Evolutionary conservation across 2,113 vertebrate species (phyloP), one percentile per base, ranked within the genome.

Genomic region (Zootoca vivipara): DNA sequence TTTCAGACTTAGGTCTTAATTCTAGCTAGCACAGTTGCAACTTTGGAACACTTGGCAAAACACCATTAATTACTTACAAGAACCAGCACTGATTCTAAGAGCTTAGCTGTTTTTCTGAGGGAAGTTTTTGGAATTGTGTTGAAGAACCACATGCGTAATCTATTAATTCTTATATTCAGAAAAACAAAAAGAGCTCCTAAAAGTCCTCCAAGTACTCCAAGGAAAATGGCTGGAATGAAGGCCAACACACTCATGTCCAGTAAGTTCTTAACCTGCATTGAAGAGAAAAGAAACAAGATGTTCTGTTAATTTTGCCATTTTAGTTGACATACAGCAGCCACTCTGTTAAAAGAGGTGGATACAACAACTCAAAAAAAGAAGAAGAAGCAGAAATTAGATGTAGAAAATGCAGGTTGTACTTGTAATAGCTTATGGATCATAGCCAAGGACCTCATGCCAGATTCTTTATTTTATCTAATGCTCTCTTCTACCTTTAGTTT

Each of bases 151-250:
- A 89, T 73, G 35, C 56, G 40, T 79, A 93, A 77, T 91, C 92
- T 90, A 94, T 96, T 95, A 74, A 96, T 90, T 78, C 85, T 93
- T 83, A 92, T 89, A 94, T 95, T 96, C 77, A 94, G 52, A 69
- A 74, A 69, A 70, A 87, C 84, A 95, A 95, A 95, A 35, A 94
- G 82, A 83, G 89, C 89, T 92, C 92, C 94, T 81, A 95, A 81
- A 85, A 96, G 90, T 58, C 93, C 94, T 87, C 93, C 93, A 90
- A 95, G 91, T 12, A 90, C n/a, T 87, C 90, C 92, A 89, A 95
- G 87, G 35, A 96, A 64, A 62, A 94, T 89, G 52, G 86, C 16
- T 0, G 77, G 94, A 94, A 94, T 6, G 8, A 95, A 95, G 56
- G 92, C 92, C 89, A 95, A 92, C 65, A 94, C 1, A 0, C 89